Evolutionary conservation across 35 echinoderm and acorn worm genomes (phyloP).

Genomic region (Acanthaster planci): DNA sequence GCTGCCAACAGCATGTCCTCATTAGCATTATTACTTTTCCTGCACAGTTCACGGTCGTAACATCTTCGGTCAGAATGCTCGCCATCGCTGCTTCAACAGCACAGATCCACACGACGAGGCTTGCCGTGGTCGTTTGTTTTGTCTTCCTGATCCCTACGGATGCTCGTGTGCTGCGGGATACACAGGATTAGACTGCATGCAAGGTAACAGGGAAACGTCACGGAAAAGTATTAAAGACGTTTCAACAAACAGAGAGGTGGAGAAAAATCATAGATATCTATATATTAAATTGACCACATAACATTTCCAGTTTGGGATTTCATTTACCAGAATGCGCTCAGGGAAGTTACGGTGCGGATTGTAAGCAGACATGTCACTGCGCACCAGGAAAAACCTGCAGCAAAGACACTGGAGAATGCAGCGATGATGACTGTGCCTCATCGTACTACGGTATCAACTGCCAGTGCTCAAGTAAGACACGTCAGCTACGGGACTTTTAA

Average conservation of each 20-base stretch:
- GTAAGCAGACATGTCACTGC: slow-evolving; percentile 35
- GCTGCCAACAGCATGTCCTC: too few relatives aligned
- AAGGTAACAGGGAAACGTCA: slow-evolving; percentile 35
- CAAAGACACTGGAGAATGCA: slow-evolving; percentile 45
- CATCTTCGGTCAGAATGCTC: slow-evolving; percentile 31
- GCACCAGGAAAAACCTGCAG: background rate
- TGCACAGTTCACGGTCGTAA: slow-evolving; percentile 24
- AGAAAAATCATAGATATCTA: too few relatives aligned
- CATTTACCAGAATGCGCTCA: slow-evolving; percentile 21
- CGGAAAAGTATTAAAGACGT: background rate
- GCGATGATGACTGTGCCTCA: background rate
- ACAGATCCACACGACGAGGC: background rate
- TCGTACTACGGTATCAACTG: background rate
- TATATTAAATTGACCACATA: background rate
- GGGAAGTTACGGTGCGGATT: slow-evolving; percentile 30
- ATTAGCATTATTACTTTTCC: background rate
- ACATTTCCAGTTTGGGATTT: background rate
- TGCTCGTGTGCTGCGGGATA: slow-evolving; percentile 69
- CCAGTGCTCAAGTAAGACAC: background rate
- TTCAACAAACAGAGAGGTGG: too few relatives aligned
- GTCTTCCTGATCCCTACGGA: slow-evolving; percentile 75
- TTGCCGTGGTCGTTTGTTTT: slow-evolving; percentile 56
- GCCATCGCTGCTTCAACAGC: background rate
- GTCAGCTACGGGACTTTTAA: too few relatives aligned
- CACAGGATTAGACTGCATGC: slow-evolving; percentile 37